Evolutionary conservation across 2,797 vertebrate genomes (phyloP).

Genomic region (Graptemys geographica): DNA sequence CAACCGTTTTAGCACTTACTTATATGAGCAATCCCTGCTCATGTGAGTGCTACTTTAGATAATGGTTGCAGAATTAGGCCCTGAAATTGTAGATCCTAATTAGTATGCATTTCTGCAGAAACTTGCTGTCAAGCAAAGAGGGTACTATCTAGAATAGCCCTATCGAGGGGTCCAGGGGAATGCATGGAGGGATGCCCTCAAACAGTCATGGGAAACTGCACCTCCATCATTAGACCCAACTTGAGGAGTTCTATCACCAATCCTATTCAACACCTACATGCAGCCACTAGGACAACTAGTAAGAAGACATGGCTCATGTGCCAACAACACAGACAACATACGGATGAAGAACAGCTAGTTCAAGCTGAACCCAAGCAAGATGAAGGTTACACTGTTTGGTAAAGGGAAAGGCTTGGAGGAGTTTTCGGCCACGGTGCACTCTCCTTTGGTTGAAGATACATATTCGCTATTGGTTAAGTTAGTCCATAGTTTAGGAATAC

Average conservation of each 20-base stretch:
- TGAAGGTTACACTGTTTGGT: not conserved
- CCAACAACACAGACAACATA: not conserved
- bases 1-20: not conserved
- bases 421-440: not conserved
- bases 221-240: not conserved
- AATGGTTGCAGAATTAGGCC: not conserved
- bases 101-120: not conserved
- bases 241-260: not conserved
- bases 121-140: not conserved
- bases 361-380: not conserved
- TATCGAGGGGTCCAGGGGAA: not conserved
- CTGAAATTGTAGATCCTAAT: not conserved
- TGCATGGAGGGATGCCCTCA: not conserved
- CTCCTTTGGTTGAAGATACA: not conserved
- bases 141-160: not conserved
- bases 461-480: not conserved
- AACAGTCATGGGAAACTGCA: not conserved
- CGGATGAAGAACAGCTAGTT: not conserved
- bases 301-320: not conserved
- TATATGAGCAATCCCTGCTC: accelerated
- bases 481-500: not conserved
- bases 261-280: not conserved
- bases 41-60: not conserved
- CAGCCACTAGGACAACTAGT: not conserved
- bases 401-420: not conserved